Base-by-base conservation (phyloP, 2,797 vertebrate species). In the Spondyliosoma cantharus region DNA sequence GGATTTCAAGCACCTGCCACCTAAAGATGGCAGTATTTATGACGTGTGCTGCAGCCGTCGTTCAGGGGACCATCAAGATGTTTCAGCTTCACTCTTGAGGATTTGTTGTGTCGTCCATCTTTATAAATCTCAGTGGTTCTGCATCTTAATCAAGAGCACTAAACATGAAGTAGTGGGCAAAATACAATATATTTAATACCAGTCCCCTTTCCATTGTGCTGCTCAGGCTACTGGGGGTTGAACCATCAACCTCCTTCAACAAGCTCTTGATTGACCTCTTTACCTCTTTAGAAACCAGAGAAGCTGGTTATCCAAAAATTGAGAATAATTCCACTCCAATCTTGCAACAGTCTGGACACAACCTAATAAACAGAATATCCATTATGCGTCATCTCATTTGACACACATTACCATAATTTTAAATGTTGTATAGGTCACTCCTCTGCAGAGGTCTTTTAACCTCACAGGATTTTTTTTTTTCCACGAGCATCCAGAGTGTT, bases 401-500 rank as follows among this genome's bases (percentile, higher is more conserved):
- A 64, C 50, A 59, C 11, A 81, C 61, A 4, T 29, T 49, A 32
- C 69, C 69, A 69, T 64, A 74, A 72, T 84, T 48, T n/a, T 15
- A 70, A 79, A 54, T 65, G 59, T 42, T 80, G 71, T 80, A 58
- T 17, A 79, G 82, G 81, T 91, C 81, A 84, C 25, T 78, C 45
- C 16, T 27, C 61, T 59, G 57, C 64, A 66, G 64, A 70, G 59
- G 74, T 71, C 72, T 27, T 85, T 87, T 70, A 69, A 52, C 37
- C 76, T 84, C 65, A 69, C 43, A 54, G 24, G 43, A 53, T 67
- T 82, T 78, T 80, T 69, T 76, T 82, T 69, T 76, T 76, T 78
- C 83, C 80, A 24, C 0, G 0, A 68, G 52, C 57, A 84, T 78
- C 61, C 54, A 60, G 67, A 60, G 72, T 71, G 83, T 90, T 83